Conservation (phyloP, 2,113 vertebrate genomes). For the Nanorana parkeri region DNA sequence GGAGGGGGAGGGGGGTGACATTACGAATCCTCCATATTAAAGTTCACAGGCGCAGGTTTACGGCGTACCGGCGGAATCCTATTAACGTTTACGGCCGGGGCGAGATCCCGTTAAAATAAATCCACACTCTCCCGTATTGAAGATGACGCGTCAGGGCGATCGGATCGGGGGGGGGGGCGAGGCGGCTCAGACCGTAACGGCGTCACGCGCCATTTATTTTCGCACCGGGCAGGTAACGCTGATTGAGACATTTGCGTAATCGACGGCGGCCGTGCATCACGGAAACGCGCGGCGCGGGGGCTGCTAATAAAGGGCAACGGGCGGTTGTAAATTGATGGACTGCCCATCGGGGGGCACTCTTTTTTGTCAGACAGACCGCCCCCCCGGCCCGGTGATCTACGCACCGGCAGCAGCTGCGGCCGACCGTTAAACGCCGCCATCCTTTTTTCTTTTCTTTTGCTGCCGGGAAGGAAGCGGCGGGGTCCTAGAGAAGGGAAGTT, state of each 20-base stretch:
- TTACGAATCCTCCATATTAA: too few relatives aligned
- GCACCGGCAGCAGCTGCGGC: background rate
- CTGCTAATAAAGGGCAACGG: background rate
- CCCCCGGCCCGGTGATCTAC: background rate
- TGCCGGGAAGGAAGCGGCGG: too few relatives aligned
- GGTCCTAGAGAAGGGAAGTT: too few relatives aligned
- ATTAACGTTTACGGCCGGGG: too few relatives aligned
- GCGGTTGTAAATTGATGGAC: background rate
- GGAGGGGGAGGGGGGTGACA: too few relatives aligned
- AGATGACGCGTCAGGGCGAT: too few relatives aligned
- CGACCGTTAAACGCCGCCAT: too few relatives aligned
- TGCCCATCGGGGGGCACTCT: constrained; percentile 42
- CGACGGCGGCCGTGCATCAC: background rate
- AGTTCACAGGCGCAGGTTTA: too few relatives aligned
- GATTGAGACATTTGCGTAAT: background rate
- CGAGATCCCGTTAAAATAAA: too few relatives aligned
- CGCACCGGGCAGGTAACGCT: background rate
- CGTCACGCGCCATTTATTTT: background rate
- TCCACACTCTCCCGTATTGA: too few relatives aligned
- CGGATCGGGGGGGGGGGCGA: background rate
- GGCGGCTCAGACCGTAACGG: background rate
- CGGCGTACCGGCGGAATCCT: too few relatives aligned
- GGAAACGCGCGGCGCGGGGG: background rate
- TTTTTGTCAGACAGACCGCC: background rate
- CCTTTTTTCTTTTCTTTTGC: too few relatives aligned